phyloP scores from a whole-genome alignment of 2,113 vertebrate species.

The Rhipidura dahli region DNA sequence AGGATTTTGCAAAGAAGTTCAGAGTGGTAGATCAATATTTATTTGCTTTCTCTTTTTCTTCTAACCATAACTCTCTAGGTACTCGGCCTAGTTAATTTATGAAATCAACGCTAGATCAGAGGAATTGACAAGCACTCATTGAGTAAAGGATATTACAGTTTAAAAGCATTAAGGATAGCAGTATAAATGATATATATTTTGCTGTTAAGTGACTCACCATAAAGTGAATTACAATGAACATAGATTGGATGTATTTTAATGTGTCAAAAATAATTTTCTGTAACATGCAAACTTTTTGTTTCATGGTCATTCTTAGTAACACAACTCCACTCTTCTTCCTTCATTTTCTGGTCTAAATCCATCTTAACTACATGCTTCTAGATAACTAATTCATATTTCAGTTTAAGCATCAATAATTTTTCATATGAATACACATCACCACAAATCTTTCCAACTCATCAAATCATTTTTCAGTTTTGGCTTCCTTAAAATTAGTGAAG shows the following conservation, averaged over 20 bases:
- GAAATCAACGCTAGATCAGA: slow-evolving; percentile 75
- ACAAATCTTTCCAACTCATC: not conserved
- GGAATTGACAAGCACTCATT: slow-evolving; percentile 74
- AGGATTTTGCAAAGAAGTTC: slow-evolving; percentile 28
- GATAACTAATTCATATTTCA: not conserved
- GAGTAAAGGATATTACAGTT: slow-evolving; percentile 72
- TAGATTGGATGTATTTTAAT: slow-evolving; percentile 49
- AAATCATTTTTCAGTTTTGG: not conserved
- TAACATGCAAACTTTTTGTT: slow-evolving; percentile 50
- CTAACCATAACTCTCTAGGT: slow-evolving; percentile 70
- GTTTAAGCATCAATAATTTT: not conserved
- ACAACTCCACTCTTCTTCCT: not conserved
- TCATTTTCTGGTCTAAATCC: slow-evolving; percentile 11
- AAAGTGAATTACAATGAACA: slow-evolving; percentile 68
- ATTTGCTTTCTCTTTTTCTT: slow-evolving; percentile 72
- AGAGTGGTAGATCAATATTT: slow-evolving; percentile 68
- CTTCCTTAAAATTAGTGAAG: not conserved
- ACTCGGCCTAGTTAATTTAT: slow-evolving; percentile 75
- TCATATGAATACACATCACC: not conserved
- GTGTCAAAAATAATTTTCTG: slow-evolving; percentile 62
- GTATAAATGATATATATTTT: slow-evolving; percentile 72
- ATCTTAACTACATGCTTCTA: not conserved
- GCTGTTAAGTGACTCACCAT: slow-evolving; percentile 64
- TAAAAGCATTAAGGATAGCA: slow-evolving; percentile 72
- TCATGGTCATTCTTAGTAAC: slow-evolving; percentile 38